Conservation (phyloP, 2,113 vertebrate genomes). For the Lagopus muta region DNA sequence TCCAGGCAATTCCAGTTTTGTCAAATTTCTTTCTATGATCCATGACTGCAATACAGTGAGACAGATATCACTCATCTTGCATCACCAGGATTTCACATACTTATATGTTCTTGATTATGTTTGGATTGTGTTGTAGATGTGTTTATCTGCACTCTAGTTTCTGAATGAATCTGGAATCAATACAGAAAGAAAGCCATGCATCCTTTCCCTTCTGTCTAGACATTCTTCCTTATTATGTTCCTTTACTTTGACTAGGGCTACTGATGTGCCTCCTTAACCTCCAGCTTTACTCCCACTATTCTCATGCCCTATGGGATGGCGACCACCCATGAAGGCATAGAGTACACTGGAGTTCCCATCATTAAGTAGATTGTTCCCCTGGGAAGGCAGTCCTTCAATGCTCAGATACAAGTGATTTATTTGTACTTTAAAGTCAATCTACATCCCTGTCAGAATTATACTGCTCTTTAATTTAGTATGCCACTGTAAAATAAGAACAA, state of each 20-base stretch:
- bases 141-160: not conserved
- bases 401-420: not conserved
- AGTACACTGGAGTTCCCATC: fast-evolving
- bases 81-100: fast-evolving
- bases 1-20: not conserved
- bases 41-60: not conserved
- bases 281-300: fast-evolving
- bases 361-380: not conserved
- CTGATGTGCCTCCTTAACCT: not conserved
- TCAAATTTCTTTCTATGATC: not conserved
- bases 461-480: not conserved
- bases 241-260: not conserved
- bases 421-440: not conserved
- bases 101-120: not conserved
- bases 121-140: not conserved
- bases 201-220: not conserved
- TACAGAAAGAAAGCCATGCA: not conserved
- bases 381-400: not conserved
- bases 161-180: not conserved
- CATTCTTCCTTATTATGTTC: not conserved
- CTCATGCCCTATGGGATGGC: not conserved
- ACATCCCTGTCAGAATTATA: not conserved
- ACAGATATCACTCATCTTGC: not conserved
- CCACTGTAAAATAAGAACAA: not conserved
- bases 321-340: fast-evolving